Base-by-base conservation (phyloP, 2,888 invertebrate species). In the Macrosoma leucophasiata region DNA sequence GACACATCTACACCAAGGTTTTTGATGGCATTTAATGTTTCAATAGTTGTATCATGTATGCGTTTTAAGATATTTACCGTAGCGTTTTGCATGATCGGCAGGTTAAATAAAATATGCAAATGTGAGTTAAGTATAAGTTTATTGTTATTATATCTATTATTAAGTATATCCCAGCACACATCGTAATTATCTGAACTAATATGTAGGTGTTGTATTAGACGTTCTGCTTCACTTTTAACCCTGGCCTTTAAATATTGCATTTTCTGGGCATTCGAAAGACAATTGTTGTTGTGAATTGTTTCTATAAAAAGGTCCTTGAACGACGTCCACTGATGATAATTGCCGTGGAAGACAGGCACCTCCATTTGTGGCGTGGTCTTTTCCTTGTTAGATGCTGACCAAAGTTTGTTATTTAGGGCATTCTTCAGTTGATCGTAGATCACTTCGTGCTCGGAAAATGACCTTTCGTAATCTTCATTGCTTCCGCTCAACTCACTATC, bases 131-230 rank as follows among this genome's bases (percentile, higher is more conserved):
- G 4, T 13, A 9, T 4, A 3, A 24, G 11, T 11, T 24, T 24
- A 13, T 20, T 27, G 19, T 14, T 27, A 12, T 20, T 11, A 11
- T 20, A 27, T 3, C 21, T 12, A 3, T 32, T 43, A 15, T 14
- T 33, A 3, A 26, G 27, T 2, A 46, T 39, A 14, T 46, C 30
- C 43, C 46, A 46, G 26, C 38, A 38, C 4, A 26, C 21, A 3
- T 3, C 3, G 23, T 46, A 46, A 22, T 46, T 48, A 1, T 51
- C 47, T 5, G 48, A 38, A 14, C 40, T 51, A 9, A 46, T 36
- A n/a, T 6, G 9, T 1, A 48, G 29, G 39, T 53, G 50, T 13
- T 46, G 45, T 2, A 53, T 39, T 4, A 53, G 21, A 19, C 23
- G 29, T 19, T 49, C 50, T 6, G 50, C 44, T 27, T 51, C 50